Conservation (phyloP, 2,113 vertebrate species). For the Aythya baeri region DNA sequence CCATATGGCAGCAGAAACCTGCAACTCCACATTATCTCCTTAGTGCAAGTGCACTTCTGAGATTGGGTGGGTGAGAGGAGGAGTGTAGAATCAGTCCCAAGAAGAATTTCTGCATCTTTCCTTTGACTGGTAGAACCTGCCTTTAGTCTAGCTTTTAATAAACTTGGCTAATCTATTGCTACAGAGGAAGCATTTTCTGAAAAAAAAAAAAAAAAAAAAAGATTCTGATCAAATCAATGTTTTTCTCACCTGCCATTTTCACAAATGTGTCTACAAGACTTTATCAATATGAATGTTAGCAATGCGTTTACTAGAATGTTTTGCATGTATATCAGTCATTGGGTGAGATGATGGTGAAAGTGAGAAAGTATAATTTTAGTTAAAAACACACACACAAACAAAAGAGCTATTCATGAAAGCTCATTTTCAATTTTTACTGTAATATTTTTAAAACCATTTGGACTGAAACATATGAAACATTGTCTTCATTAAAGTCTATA, state of each 20-base stretch:
- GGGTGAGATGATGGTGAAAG: neutral
- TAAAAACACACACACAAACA: neutral
- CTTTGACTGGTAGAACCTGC: neutral
- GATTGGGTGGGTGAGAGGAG: neutral
- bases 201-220: neutral
- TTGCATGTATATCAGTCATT: neutral
- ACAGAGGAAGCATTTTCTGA: neutral
- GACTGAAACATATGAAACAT: neutral
- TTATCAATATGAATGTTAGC: neutral
- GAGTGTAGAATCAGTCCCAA: neutral
- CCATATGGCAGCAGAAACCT: neutral
- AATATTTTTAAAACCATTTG: neutral
- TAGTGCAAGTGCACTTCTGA: neutral
- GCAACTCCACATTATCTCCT: neutral
- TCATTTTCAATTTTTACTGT: neutral
- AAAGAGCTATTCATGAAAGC: neutral
- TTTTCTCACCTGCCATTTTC: neutral
- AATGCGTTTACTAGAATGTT: neutral
- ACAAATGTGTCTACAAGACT: neutral
- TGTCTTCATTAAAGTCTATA: neutral
- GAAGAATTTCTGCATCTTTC: neutral
- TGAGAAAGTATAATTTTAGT: neutral
- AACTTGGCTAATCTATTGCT: neutral
- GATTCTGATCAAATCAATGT: neutral
- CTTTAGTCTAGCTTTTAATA: neutral